Conservation (phyloP, 2,888 invertebrate species). For the Dryobota labecula region DNA sequence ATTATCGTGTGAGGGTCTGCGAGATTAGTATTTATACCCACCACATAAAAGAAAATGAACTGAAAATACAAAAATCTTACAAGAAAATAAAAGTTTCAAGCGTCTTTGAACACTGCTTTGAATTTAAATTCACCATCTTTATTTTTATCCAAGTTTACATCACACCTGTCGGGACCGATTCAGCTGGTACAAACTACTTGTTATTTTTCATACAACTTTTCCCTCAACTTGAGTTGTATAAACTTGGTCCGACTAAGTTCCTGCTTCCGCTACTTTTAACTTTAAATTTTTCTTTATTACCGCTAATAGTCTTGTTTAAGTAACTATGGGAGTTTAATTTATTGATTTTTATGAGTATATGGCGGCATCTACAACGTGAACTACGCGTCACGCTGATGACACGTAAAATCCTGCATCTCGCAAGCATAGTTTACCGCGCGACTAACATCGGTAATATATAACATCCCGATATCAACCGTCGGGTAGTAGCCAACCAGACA, state of each 20-base stretch:
- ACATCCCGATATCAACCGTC: no score
- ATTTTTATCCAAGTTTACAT: slow-evolving; percentile 25
- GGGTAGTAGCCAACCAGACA: no score
- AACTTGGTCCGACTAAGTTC: slow-evolving; percentile 27
- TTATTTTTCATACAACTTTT: slow-evolving; percentile 45
- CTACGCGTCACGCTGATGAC: no score
- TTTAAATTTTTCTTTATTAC: slow-evolving; percentile 3
- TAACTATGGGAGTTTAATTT: neutral
- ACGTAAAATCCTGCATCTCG: no score
- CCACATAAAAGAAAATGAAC: neutral
- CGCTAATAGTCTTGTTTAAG: neutral
- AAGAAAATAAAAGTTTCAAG: neutral
- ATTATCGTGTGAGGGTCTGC: neutral
- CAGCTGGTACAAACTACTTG: slow-evolving; percentile 12
- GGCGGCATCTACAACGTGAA: no score
- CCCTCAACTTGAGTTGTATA: neutral
- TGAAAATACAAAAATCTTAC: no score
- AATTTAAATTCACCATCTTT: slow-evolving; percentile 35
- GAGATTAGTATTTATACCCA: neutral
- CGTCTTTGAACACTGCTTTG: neutral
- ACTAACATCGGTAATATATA: no score
- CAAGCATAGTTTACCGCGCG: no score
- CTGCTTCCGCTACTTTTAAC: neutral
- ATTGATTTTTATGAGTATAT: no score
- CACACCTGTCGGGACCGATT: slow-evolving; percentile 39